Evolutionary conservation across 2,113 vertebrate genomes (phyloP).

Genomic region (Vimba vimba): DNA sequence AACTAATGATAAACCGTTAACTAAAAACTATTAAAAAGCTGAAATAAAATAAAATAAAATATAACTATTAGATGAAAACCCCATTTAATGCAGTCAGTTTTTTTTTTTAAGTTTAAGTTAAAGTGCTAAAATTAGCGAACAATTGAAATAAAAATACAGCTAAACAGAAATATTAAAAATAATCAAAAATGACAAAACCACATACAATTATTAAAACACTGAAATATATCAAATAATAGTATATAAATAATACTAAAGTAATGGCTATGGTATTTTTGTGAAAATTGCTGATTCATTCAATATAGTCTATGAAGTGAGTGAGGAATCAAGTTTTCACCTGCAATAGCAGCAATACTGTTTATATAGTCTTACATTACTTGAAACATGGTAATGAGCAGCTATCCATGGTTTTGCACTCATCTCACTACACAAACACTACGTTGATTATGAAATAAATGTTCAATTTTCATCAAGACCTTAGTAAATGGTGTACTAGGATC

Average conservation of each 20-base stretch:
- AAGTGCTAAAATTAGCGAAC: too few relatives aligned
- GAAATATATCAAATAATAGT: background rate
- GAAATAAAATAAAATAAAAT: background rate
- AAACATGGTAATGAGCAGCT: background rate
- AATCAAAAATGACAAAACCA: too few relatives aligned
- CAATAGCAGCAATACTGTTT: background rate
- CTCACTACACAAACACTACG: background rate
- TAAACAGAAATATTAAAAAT: too few relatives aligned
- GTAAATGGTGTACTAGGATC: background rate
- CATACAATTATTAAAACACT: too few relatives aligned
- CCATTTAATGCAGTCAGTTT: too few relatives aligned
- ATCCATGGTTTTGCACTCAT: background rate
- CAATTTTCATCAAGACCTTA: background rate
- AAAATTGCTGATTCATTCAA: background rate
- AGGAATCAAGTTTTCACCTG: too few relatives aligned
- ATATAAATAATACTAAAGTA: background rate
- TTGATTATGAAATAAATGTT: background rate
- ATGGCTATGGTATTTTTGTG: background rate
- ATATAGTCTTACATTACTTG: background rate
- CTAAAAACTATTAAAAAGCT: background rate
- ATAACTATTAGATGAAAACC: too few relatives aligned
- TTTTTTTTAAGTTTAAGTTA: too few relatives aligned
- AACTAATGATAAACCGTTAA: background rate
- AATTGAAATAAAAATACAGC: too few relatives aligned
- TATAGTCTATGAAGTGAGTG: too few relatives aligned